Conservation (phyloP, 2,113 vertebrate species). For the Nanger granti region DNA sequence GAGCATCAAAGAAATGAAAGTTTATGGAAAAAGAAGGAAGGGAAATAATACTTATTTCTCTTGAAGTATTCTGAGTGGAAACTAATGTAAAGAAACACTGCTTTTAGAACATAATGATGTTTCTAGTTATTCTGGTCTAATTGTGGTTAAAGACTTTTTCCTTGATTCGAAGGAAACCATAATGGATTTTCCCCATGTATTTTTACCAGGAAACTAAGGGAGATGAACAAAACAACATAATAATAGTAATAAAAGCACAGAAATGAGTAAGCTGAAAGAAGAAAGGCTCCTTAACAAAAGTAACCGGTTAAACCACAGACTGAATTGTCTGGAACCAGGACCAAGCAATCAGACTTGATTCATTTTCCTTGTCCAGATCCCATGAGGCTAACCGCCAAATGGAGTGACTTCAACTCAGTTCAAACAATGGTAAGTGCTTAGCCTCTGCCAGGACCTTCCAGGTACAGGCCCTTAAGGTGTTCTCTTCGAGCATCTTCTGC, state of each 20-base stretch:
- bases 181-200: neutral
- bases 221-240: neutral
- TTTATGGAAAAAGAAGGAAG: neutral
- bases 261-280: neutral
- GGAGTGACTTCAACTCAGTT: neutral
- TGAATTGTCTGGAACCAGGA: neutral
- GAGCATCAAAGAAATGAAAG: neutral
- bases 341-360: neutral
- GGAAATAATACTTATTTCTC: neutral
- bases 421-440: neutral
- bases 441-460: neutral
- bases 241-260: neutral
- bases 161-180: neutral
- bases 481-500: neutral
- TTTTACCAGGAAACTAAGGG: neutral
- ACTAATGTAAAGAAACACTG: neutral
- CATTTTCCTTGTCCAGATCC: neutral
- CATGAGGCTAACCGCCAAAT: neutral
- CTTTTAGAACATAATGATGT: neutral
- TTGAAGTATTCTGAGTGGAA: neutral
- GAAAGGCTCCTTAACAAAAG: neutral
- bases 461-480: neutral
- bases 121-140: neutral
- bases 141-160: neutral
- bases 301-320: neutral